These are phyloP conservation scores for Apotomis turbidana DNA, from an alignment of 2,888 invertebrate species.

Conservation along the genomic window DNA sequence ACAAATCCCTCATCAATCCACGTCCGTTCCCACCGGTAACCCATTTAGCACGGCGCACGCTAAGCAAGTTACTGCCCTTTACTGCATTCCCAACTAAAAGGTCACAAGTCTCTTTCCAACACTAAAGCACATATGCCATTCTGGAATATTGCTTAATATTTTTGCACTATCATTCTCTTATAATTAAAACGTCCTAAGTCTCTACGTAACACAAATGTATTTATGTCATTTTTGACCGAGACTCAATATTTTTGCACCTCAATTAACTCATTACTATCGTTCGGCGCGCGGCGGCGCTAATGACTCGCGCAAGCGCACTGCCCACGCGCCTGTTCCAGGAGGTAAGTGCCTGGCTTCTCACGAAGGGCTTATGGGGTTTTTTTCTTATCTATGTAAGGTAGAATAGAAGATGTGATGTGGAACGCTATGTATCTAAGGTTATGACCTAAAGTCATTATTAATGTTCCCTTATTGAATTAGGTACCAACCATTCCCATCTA, in stretches of 20 bases:
- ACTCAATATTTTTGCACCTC: constrained; percentile 76
- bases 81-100: too few species aligned
- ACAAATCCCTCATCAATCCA: constrained; percentile 21
- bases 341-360: constrained; percentile 29
- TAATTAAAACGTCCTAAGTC: not conserved
- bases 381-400: not conserved
- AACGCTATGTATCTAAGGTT: too few species aligned
- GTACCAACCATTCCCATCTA: too few species aligned
- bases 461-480: too few species aligned
- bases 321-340: constrained; percentile 43
- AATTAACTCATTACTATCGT: constrained; percentile 78
- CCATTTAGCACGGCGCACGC: constrained; percentile 61
- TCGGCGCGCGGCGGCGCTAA: constrained; percentile 61
- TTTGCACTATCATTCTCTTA: constrained; percentile 6
- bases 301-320: constrained; percentile 46
- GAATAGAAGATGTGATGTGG: not conserved
- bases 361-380: constrained; percentile 12
- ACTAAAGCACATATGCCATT: too few species aligned
- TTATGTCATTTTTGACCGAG: constrained; percentile 3
- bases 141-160: too few species aligned
- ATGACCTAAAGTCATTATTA: too few species aligned
- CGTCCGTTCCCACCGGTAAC: constrained; percentile 45
- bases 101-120: too few species aligned
- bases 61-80: constrained; percentile 54
- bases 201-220: not conserved